Conservation (phyloP, 1,140 invertebrate genomes). For the Lasioglossum albipes region DNA sequence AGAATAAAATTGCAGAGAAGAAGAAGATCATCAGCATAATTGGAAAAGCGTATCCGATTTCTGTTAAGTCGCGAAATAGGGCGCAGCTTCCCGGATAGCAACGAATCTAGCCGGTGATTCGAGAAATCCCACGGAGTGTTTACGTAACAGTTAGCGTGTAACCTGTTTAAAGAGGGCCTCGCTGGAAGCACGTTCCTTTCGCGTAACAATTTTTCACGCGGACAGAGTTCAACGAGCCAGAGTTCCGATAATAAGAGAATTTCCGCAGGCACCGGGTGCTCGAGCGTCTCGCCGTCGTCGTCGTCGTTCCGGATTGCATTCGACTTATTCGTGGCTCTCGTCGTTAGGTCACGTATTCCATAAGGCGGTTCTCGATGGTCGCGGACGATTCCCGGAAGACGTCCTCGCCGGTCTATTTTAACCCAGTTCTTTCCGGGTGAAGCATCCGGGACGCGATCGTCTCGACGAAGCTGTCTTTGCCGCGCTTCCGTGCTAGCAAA, state of each 20-base stretch:
- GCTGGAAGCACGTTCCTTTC: background rate
- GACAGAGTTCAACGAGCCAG: background rate
- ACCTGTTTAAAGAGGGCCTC: background rate
- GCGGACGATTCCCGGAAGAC: background rate
- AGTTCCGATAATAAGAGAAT: conserved; percentile 18
- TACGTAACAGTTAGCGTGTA: too few species aligned
- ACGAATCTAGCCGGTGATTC: too few species aligned
- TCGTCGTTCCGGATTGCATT: background rate
- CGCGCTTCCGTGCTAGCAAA: background rate
- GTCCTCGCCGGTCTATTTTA: conserved; percentile 1
- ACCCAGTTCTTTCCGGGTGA: conserved; percentile 12
- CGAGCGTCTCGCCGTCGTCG: background rate
- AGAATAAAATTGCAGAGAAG: too few species aligned
- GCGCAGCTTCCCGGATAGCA: too few species aligned
- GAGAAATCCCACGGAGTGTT: too few species aligned
- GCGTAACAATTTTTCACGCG: conserved; percentile 15
- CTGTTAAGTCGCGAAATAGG: too few species aligned
- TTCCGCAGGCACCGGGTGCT: background rate
- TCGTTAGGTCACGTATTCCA: conserved; percentile 7
- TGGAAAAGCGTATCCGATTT: too few species aligned
- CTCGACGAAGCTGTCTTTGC: too few species aligned
- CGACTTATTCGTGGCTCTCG: background rate
- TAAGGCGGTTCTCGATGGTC: background rate
- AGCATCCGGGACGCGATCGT: background rate
- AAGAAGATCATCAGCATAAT: too few species aligned